phyloP scores from a whole-genome alignment of 2,113 vertebrate genomes.

The Thalassoma bifasciatum region DNA sequence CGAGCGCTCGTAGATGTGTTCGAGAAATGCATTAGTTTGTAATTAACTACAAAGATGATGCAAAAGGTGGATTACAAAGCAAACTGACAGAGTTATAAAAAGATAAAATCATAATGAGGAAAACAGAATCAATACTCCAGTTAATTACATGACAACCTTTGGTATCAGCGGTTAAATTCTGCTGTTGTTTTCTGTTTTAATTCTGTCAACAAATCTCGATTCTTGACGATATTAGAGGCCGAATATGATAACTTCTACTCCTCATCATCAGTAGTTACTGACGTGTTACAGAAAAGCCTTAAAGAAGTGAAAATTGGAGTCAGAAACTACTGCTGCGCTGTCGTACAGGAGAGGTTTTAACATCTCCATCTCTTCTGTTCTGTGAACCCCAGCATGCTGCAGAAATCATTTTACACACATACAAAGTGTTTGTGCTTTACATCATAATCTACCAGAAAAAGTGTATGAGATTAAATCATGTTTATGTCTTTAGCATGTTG shows the following conservation, averaged over 20 bases:
- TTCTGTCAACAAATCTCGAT: no score
- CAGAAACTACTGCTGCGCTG: background rate
- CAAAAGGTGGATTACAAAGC: no score
- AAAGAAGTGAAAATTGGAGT: background rate
- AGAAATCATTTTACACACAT: background rate
- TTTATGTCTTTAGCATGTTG: constrained; percentile 12
- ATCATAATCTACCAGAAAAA: background rate
- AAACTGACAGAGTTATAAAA: no score
- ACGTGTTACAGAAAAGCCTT: background rate
- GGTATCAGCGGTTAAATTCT: no score
- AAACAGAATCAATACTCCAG: no score
- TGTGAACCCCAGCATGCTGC: background rate
- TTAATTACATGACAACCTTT: no score
- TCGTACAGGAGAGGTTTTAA: background rate
- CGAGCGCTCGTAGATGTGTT: background rate
- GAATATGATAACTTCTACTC: background rate
- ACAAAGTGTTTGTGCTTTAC: background rate
- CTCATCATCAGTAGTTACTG: background rate
- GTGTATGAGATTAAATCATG: background rate
- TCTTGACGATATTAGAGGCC: background rate
- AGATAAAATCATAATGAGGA: no score
- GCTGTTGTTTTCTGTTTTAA: no score
- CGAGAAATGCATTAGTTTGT: background rate
- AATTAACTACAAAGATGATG: no score
- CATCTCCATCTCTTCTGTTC: constrained; percentile 1